phyloP scores from a whole-genome alignment of 92 coral and sea anemone genomes.

The Metridium senile region DNA sequence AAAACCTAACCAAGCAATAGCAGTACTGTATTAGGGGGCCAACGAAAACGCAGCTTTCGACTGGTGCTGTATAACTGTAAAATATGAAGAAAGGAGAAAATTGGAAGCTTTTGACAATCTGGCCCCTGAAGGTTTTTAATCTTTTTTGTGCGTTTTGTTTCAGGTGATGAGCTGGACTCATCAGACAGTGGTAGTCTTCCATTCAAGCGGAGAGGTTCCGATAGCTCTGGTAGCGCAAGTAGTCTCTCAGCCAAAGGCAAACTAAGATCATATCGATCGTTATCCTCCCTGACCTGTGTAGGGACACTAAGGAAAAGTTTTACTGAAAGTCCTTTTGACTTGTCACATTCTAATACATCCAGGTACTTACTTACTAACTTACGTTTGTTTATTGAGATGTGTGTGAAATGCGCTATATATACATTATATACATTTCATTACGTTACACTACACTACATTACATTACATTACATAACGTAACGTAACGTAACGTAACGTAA shows the following conservation, averaged over 20 bases:
- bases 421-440: too few relatives aligned
- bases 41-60: too few relatives aligned
- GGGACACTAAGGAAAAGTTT: conserved; percentile 81
- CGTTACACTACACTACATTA: too few relatives aligned
- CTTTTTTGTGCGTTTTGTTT: background rate
- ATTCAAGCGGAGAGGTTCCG: conserved; percentile 79
- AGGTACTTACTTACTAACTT: conserved; percentile 44
- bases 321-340: conserved; percentile 68
- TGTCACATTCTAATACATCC: conserved; percentile 42
- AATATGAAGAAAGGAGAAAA: too few relatives aligned
- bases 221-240: conserved; percentile 81
- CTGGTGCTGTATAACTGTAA: too few relatives aligned
- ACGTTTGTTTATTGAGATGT: too few relatives aligned
- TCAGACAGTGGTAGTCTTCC: conserved; percentile 87
- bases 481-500: too few relatives aligned
- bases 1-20: too few relatives aligned
- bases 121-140: background rate
- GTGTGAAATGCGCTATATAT: too few relatives aligned
- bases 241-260: conserved; percentile 75
- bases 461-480: too few relatives aligned
- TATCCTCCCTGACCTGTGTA: conserved; percentile 65
- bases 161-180: conserved; percentile 77
- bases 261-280: conserved; percentile 73
- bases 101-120: too few relatives aligned
- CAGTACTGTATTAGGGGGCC: too few relatives aligned